Evolutionary conservation across 1,140 invertebrate species (phyloP).

Genomic region (Araneus ventricosus): DNA sequence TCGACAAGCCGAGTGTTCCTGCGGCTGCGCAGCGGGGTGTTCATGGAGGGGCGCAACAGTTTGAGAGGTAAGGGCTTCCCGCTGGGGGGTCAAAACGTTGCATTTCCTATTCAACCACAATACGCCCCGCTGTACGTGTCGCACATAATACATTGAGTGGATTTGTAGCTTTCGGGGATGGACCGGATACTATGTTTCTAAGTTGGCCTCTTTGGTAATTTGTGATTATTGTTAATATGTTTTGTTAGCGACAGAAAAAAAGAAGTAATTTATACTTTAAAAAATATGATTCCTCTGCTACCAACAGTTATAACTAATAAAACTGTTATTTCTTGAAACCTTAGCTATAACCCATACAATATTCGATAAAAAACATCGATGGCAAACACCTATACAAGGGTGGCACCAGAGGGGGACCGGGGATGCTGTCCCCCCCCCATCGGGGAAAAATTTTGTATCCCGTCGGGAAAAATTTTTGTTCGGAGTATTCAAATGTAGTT

Average conservation of each 20-base stretch:
- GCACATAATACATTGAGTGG: constrained; percentile 43
- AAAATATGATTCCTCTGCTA: too few species aligned
- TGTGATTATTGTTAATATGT: not conserved
- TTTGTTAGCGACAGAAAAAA: not conserved
- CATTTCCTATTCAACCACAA: constrained; percentile 60
- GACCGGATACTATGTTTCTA: not conserved
- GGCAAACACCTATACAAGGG: too few species aligned
- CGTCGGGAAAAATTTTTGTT: too few species aligned
- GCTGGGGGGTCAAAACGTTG: constrained; percentile 65
- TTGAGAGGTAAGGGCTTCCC: constrained; percentile 44
- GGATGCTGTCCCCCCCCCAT: too few species aligned
- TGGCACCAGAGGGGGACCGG: too few species aligned
- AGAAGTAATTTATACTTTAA: not conserved
- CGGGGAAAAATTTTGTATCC: too few species aligned
- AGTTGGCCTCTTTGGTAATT: not conserved
- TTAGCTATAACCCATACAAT: too few species aligned
- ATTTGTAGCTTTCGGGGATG: constrained; percentile 15
- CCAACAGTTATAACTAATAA: too few species aligned
- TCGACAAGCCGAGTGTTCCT: constrained; percentile 50
- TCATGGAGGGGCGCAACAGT: constrained; percentile 49
- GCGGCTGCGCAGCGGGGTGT: constrained; percentile 51
- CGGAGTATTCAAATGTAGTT: too few species aligned
- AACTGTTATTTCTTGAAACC: too few species aligned
- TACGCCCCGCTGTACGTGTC: constrained; percentile 37
- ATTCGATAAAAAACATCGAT: too few species aligned